Conservation (phyloP, 30 jellyfish, hydroid and myxozoan genomes). For the Mastigias papua region DNA sequence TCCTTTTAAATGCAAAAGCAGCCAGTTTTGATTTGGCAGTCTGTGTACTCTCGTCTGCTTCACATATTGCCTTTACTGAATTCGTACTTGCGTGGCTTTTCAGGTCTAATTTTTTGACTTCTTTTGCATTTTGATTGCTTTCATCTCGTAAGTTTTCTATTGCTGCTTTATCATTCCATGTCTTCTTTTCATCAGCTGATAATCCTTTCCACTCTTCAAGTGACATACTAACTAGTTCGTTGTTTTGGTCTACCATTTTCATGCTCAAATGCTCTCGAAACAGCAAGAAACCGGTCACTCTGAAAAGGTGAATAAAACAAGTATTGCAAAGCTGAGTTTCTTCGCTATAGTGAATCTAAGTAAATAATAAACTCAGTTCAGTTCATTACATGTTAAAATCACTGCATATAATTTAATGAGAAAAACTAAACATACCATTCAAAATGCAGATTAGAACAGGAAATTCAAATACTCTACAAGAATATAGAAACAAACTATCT, state of each 20-base stretch:
- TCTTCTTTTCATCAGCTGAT: conserved; percentile 74
- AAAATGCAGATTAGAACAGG: too few relatives aligned
- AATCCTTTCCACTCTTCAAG: conserved; percentile 84
- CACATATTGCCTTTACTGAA: conserved; percentile 7
- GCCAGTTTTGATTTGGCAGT: conserved; percentile 58
- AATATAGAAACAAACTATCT: too few relatives aligned
- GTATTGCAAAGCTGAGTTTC: too few relatives aligned
- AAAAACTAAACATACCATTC: too few relatives aligned
- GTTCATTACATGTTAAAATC: too few relatives aligned
- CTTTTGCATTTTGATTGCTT: not conserved
- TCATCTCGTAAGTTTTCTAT: not conserved
- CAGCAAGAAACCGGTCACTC: conserved; percentile 87
- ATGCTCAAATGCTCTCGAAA: conserved; percentile 55
- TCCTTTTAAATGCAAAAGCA: conserved; percentile 69
- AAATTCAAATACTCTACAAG: too few relatives aligned
- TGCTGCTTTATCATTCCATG: conserved; percentile 88
- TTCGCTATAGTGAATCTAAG: too few relatives aligned
- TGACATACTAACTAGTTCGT: conserved; percentile 33
- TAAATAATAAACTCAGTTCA: too few relatives aligned
- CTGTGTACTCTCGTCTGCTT: not conserved
- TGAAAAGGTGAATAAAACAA: conserved; percentile 2
- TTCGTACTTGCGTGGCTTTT: conserved; percentile 1
- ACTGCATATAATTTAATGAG: too few relatives aligned
- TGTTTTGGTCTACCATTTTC: conserved; percentile 21
- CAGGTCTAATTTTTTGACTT: not conserved